These are phyloP conservation scores for Drosophila anomelani DNA, from an alignment of 2,888 invertebrate genomes.

Conservation along the genomic window DNA sequence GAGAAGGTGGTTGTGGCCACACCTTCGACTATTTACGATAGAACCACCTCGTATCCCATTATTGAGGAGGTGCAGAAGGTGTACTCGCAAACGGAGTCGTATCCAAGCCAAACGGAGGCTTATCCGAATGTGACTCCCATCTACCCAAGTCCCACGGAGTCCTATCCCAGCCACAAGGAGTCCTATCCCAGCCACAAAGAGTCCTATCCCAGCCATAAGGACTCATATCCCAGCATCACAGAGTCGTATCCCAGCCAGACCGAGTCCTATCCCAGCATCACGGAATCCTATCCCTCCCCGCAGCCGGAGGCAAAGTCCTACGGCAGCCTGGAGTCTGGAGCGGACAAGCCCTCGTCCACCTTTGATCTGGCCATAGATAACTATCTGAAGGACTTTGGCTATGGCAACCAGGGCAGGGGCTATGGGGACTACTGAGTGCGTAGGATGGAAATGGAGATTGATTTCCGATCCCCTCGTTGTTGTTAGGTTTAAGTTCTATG, in stretches of 20 bases:
- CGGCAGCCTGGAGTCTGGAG: slow-evolving; percentile 34
- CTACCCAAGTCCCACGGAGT: slow-evolving; percentile 34
- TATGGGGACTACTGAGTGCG: slow-evolving; percentile 55
- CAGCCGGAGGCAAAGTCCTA: slow-evolving; percentile 53
- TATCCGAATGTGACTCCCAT: slow-evolving; percentile 40
- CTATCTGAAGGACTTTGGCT: slow-evolving; percentile 71
- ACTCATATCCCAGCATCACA: slow-evolving; percentile 39
- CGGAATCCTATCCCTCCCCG: slow-evolving; percentile 46
- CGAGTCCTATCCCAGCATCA: slow-evolving; percentile 45
- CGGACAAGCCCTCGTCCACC: slow-evolving; percentile 57
- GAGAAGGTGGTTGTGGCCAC: slow-evolving; percentile 61
- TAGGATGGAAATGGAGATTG: not conserved
- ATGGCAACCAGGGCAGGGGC: slow-evolving; percentile 67
- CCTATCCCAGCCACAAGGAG: slow-evolving; percentile 45
- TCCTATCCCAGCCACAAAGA: slow-evolving; percentile 47
- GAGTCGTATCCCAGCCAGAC: slow-evolving; percentile 45
- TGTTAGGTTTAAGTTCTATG: slow-evolving; percentile 28
- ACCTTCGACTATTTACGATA: slow-evolving; percentile 43
- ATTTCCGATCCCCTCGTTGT: slow-evolving; percentile 6
- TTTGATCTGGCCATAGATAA: slow-evolving; percentile 72
- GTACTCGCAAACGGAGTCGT: slow-evolving; percentile 2
- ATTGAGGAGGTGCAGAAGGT: slow-evolving; percentile 13
- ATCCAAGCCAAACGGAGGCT: slow-evolving; percentile 33
- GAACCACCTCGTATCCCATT: slow-evolving; percentile 46
- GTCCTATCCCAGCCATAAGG: slow-evolving; percentile 45